These are phyloP conservation scores for Amblyopsis hoosieri DNA, from an alignment of 2,797 vertebrate species.

Conservation along the genomic window DNA sequence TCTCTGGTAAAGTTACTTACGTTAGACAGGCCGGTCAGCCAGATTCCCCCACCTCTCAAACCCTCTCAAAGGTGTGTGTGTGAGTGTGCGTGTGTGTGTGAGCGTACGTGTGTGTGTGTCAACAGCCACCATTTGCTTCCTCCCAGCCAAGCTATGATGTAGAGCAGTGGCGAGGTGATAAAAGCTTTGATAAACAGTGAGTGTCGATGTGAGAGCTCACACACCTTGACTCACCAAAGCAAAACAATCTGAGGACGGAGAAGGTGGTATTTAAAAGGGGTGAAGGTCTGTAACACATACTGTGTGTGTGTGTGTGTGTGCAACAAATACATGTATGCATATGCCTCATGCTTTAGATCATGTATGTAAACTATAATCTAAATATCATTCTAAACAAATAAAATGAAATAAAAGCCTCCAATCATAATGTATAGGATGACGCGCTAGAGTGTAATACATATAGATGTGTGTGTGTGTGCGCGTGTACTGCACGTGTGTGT, in stretches of 20 bases:
- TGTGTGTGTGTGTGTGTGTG: neutral
- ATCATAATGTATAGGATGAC: too few species aligned
- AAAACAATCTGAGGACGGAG: conserved; percentile 49
- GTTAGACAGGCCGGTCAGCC: conserved; percentile 49
- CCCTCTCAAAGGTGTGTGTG: neutral
- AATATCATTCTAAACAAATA: too few species aligned
- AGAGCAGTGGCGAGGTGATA: conserved; percentile 61
- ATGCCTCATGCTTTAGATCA: too few species aligned
- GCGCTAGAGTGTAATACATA: too few species aligned
- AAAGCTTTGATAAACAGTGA: conserved; percentile 76
- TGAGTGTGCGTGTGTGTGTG: conserved; percentile 12
- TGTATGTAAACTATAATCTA: too few species aligned
- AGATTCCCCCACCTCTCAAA: conserved; percentile 6
- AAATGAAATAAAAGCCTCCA: too few species aligned
- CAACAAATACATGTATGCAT: too few species aligned
- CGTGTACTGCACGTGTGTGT: too few species aligned
- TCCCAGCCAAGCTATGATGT: conserved; percentile 46
- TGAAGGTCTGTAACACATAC: neutral
- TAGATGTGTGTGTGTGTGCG: too few species aligned
- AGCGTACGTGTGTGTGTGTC: conserved; percentile 26
- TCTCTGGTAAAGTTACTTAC: conserved; percentile 71
- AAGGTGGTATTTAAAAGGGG: neutral
- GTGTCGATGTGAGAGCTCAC: conserved; percentile 70
- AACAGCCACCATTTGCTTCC: conserved; percentile 59
- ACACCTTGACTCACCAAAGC: conserved; percentile 53